A percentile compares a stretch with the other conserved stretches of the same genome.
These are phyloP conservation scores for Heliconius eleuchia DNA, from an alignment of 1,140 invertebrate species.

Conservation along the genomic window DNA sequence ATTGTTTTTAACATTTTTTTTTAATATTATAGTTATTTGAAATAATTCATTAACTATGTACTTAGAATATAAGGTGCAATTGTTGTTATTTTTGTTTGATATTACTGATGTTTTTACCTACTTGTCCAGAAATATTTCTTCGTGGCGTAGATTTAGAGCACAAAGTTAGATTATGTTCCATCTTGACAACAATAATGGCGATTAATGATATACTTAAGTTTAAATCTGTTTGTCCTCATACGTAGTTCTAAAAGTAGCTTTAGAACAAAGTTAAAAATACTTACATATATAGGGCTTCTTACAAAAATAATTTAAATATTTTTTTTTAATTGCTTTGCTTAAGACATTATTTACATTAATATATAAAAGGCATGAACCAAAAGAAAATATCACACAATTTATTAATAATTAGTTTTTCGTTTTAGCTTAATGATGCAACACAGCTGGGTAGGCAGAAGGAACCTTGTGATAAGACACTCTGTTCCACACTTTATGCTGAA, in stretches of 20 bases:
- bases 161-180: slow-evolving; percentile 6
- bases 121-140: no score
- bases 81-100: no score
- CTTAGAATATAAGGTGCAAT: no score
- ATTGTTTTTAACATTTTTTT: background rate
- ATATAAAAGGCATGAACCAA: slow-evolving; percentile 18
- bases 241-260: background rate
- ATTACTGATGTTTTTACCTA: no score
- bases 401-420: no score
- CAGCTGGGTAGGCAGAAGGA: no score
- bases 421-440: no score
- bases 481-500: no score
- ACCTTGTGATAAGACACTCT: no score
- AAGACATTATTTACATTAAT: no score
- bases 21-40: background rate
- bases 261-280: background rate
- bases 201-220: background rate
- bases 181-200: background rate
- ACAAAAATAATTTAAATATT: no score
- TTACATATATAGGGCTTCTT: background rate
- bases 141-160: background rate
- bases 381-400: slow-evolving; percentile 25
- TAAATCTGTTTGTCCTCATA: no score
- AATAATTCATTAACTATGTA: background rate
- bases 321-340: background rate